Evolutionary conservation across 2,113 vertebrate genomes (phyloP), one percentile per base, ranked within the genome.

Genomic region (Butastur rufipennis): DNA sequence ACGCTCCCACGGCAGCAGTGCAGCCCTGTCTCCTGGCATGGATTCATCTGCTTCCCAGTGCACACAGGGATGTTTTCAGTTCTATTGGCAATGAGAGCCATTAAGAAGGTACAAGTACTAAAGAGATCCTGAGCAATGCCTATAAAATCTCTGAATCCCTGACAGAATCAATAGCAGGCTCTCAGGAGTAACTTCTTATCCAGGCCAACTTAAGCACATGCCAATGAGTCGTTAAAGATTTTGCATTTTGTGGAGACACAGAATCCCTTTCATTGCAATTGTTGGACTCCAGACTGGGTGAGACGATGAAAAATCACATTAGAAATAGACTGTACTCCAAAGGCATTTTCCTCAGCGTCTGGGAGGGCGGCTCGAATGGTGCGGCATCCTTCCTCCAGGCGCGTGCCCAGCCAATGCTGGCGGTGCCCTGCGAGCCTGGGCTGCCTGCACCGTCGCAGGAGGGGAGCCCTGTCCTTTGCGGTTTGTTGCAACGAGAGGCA

Each of bases 141-240:
- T 95, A 86, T 96, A 96, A 95, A 97, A 79, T 80, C 96, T 94
- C 93, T 90, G 91, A 95, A 93, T 97, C 92, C 73, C 91, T 93
- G 95, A 95, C 94, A 95, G 96, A 96, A 97, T 96, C 94, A 63
- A 95, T 96, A 96, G 91, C 13, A 25, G 93, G 68, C 96, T 97
- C 94, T 96, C 89, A 78, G 92, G 90, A 96, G 95, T 61, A 68
- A 73, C 93, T 96, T 75, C 84, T 94, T 77, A 86, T 95, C 96
- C 90, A 79, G 93, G 66, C 90, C 95, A 90, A 93, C 81, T 65
- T 84, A 85, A 88, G 88, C 92, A 90, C 70, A 90, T 90, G 92
- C 95, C 95, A 94, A 96, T 91, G 96, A 94, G 74, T 90, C 2
- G 52, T 89, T 94, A 97, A 96, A 96, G 96, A 91, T 96, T 97